Percentiles rank a stretch among this genome's conserved stretches.
phyloP scores from a whole-genome alignment of 2,113 vertebrate species.

The Arothron firmamentum region DNA sequence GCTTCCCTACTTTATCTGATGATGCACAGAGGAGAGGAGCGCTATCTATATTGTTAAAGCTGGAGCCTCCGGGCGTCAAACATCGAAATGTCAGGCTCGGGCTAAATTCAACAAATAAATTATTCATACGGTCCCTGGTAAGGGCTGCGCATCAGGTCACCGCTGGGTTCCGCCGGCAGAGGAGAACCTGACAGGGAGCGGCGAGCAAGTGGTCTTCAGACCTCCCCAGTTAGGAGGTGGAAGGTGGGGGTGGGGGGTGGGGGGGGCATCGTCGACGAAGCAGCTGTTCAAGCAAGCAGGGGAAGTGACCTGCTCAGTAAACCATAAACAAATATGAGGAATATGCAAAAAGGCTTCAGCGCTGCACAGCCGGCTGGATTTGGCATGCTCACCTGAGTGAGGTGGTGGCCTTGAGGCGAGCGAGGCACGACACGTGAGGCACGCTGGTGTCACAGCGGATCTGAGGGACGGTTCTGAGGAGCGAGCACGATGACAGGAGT shows the following conservation, averaged over 20 bases:
- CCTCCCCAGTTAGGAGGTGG: conserved; percentile 55
- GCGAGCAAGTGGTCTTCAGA: conserved; percentile 66
- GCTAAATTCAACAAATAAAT: conserved; percentile 74
- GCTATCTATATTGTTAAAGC: conserved; percentile 66
- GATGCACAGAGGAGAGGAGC: conserved; percentile 56
- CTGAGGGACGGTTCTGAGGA: conserved; percentile 48
- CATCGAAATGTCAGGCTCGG: conserved; percentile 72
- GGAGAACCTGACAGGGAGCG: conserved; percentile 74
- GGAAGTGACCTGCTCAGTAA: conserved; percentile 77
- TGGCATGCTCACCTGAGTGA: conserved; percentile 62
- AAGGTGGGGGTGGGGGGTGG: background rate
- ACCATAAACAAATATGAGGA: conserved; percentile 75
- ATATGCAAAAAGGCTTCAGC: conserved; percentile 68
- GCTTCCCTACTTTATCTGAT: conserved; percentile 64
- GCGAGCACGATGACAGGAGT: conserved; percentile 27
- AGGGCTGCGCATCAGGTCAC: conserved; percentile 72
- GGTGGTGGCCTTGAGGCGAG: conserved; percentile 57
- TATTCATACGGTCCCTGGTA: conserved; percentile 75
- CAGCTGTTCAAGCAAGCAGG: conserved; percentile 77
- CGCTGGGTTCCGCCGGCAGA: conserved; percentile 67
- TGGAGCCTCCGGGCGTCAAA: conserved; percentile 67
- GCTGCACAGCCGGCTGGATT: conserved; percentile 26
- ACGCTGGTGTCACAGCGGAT: conserved; percentile 41
- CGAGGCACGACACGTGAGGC: conserved; percentile 43
- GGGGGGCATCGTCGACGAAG: conserved; percentile 58